Percentiles rank a stretch among this genome's conserved stretches.
These are phyloP conservation scores for Alectoris magna DNA, from an alignment of 2,797 vertebrate genomes.

Conservation along the genomic window DNA sequence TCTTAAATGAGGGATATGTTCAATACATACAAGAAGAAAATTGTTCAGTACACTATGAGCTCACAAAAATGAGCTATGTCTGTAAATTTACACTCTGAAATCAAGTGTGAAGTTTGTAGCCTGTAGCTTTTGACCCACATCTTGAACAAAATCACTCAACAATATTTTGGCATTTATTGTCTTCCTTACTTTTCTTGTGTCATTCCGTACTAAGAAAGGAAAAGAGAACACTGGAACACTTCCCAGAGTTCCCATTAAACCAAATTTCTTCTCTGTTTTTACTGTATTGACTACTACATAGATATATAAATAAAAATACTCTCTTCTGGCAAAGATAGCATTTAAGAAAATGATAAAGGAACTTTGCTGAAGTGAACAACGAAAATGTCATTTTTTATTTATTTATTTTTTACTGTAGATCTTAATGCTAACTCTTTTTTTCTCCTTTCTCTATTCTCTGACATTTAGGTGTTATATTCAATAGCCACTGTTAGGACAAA, in stretches of 20 bases:
- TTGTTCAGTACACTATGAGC: background rate
- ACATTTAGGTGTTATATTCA: constrained; percentile 26
- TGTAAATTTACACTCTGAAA: background rate
- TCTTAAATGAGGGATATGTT: background rate
- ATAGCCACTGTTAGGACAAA: constrained; percentile 32
- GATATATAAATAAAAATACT: background rate
- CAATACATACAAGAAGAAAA: background rate
- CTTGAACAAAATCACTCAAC: background rate
- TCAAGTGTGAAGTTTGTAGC: background rate
- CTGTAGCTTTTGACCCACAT: background rate
- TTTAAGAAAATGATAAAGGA: background rate
- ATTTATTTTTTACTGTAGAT: background rate
- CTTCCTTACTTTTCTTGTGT: background rate
- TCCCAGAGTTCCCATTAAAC: background rate
- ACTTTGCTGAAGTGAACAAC: background rate
- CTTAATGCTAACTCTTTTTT: constrained; percentile 39
- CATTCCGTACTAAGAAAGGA: background rate
- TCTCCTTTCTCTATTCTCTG: constrained; percentile 9
- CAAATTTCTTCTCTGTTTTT: background rate
- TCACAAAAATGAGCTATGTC: background rate
- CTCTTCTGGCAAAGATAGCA: background rate
- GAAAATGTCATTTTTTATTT: background rate
- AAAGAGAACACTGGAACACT: background rate
- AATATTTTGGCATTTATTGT: background rate
- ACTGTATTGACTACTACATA: background rate